These are phyloP conservation scores for human DNA, from an alignment of 2,113 vertebrate genomes.

Conservation along the genomic window GRCh38 chr3:78986001-78986500, in stretches of 20 bases:
- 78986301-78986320: not conserved
- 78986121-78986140: slow-evolving; percentile 32
- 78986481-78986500: slow-evolving; percentile 38
- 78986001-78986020: not conserved
- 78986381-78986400: slow-evolving; percentile 47
- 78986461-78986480: slow-evolving; percentile 60
- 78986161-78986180: slow-evolving; percentile 51
- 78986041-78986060: not conserved
- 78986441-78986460: slow-evolving; percentile 45
- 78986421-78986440: slow-evolving; percentile 70
- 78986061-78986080: not conserved
- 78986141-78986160: not conserved
- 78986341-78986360: not conserved
- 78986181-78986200: not conserved
- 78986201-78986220: not conserved
- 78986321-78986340: slow-evolving; percentile 21
- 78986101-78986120: slow-evolving; percentile 19
- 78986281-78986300: slow-evolving; percentile 18
- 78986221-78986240: slow-evolving; percentile 54
- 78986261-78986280: slow-evolving; percentile 16
- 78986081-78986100: not conserved
- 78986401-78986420: slow-evolving; percentile 37
- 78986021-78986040: not conserved
- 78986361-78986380: slow-evolving; percentile 22
- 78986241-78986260: not conserved